These are phyloP conservation scores for Neoseiulus cucumeris DNA, from an alignment of 1,140 invertebrate genomes.

Conservation along the genomic window DNA sequence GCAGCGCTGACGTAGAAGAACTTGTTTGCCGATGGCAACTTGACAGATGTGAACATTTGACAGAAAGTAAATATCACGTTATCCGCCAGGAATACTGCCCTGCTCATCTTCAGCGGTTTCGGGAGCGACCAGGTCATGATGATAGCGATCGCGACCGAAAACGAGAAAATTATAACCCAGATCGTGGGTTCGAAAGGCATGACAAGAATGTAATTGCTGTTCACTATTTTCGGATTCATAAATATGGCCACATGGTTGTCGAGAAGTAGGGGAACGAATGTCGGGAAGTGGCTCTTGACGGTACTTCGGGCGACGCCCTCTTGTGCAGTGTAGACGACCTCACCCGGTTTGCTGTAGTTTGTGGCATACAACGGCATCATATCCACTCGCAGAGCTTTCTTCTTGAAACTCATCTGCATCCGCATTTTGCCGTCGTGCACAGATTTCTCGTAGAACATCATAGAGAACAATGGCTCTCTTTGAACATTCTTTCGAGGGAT, in stretches of 20 bases:
- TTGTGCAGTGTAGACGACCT: background rate
- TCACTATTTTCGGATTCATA: background rate
- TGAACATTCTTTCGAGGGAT: background rate
- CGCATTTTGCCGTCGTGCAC: background rate
- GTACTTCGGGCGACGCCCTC: background rate
- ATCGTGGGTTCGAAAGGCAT: background rate
- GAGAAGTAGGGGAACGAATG: background rate
- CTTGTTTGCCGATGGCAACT: background rate
- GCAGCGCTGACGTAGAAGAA: background rate
- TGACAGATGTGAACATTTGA: background rate
- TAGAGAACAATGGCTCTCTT: background rate
- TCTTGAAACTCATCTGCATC: background rate
- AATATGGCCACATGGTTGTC: background rate
- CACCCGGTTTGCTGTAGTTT: background rate
- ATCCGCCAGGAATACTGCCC: background rate
- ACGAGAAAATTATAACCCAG: background rate
- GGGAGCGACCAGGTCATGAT: background rate
- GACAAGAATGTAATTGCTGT: background rate
- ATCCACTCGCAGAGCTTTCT: background rate
- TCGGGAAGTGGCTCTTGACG: background rate
- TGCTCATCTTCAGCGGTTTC: background rate
- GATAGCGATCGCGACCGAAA: background rate
- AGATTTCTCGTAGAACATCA: background rate
- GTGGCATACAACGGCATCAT: background rate
- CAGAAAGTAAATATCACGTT: background rate